Evolutionary conservation across 1,140 invertebrate species (phyloP), one percentile per base, ranked within the genome.

Genomic region (Pogonomyrmex californicus): DNA sequence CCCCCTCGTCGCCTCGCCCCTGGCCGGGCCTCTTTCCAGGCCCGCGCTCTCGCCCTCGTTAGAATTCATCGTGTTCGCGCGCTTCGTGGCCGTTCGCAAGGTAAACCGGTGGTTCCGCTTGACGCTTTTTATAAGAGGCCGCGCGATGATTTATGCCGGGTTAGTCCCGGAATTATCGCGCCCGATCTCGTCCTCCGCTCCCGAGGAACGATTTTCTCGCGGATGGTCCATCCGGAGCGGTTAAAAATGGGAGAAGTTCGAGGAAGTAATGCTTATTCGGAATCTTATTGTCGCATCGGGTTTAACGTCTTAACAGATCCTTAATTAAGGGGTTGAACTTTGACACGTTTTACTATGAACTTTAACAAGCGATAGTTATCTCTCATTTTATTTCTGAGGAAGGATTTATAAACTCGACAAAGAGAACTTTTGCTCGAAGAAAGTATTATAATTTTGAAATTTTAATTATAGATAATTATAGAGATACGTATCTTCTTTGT

Each of bases 41-140:
- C 63, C 47, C 36, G 36, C 36, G 36, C 65, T n/a, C 33, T 41
- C 68, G 54, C 56, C 56, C 79, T 83, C 56, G 79, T 83, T 83
- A 85, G 82, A 85, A 85, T 85, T 85, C 75, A 85, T 85, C 82
- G 60, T 65, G 41, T 77, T 66, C n/a, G 60, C 60, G 71, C 82
- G 73, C 38, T 41, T 73, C 79, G 79, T 75, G 79, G 79, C 54
- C 79, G 79, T 83, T 83, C 56, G 79, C 79, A 83, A 83, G 79
- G 79, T 83, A 75, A 83, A 83, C 79, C 68, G 79, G 79, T 83
- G 79, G 68, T 75, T 83, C 54, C 68, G 44, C 79, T 75, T 56
- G 68, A 38, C 44, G 79, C 79, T 83, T 83, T 83, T 83, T 83
- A 83, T 83, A 83, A 58, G 44, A 36, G 41, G 68, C 68, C 79